Evolutionary conservation across 2,888 invertebrate genomes (phyloP).

Genomic region (Aphodius granarius): DNA sequence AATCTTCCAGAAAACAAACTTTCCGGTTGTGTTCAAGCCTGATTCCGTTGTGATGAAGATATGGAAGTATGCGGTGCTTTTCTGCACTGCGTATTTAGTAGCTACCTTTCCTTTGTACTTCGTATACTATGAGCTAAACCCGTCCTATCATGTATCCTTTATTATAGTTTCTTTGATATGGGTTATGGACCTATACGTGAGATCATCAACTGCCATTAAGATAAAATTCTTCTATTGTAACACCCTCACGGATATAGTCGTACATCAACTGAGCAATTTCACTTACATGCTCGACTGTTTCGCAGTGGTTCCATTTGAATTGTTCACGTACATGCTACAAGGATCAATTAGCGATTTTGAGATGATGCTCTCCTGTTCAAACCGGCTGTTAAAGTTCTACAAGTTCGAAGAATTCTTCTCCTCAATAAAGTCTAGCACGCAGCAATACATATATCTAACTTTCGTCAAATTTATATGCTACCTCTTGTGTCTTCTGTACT

Average conservation of each 20-base stretch:
- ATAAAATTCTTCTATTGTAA: slow-evolving; percentile 27
- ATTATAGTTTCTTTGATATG: slow-evolving; percentile 26
- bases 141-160: slow-evolving; percentile 9
- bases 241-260: slow-evolving; percentile 26
- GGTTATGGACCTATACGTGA: slow-evolving; percentile 37
- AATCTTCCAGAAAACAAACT: slow-evolving; percentile 35
- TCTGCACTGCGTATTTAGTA: slow-evolving; percentile 19
- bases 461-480: slow-evolving; percentile 17
- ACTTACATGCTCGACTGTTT: slow-evolving; percentile 32
- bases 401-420: slow-evolving; percentile 26
- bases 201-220: slow-evolving; percentile 36
- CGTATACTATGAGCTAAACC: slow-evolving; percentile 18
- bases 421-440: not conserved
- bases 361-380: slow-evolving; percentile 25
- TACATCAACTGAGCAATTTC: slow-evolving; percentile 13
- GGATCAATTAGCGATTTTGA: slow-evolving; percentile 12
- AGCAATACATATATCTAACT: slow-evolving; percentile 12
- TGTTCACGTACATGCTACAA: slow-evolving; percentile 25
- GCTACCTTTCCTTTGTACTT: slow-evolving; percentile 33
- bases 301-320: slow-evolving; percentile 32
- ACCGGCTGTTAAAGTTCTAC: slow-evolving; percentile 34
- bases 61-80: slow-evolving; percentile 33
- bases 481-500: slow-evolving; percentile 15
- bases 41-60: slow-evolving; percentile 33
- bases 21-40: slow-evolving; percentile 37